phyloP scores from a whole-genome alignment of 2,888 invertebrate species.

The Scaptomyza caliginosa region DNA sequence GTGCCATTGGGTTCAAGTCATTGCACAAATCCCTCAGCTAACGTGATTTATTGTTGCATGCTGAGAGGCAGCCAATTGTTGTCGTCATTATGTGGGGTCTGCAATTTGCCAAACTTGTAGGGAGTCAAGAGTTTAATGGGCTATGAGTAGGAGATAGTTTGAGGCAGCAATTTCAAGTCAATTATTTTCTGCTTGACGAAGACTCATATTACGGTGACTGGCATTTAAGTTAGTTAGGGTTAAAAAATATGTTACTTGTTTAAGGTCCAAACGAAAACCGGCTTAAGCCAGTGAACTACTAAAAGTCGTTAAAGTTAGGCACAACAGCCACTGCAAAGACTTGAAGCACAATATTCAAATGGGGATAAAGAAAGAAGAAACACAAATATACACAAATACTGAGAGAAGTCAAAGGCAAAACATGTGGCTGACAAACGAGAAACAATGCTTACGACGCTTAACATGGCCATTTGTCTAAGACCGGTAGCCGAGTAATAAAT shows the following conservation, averaged over 20 bases:
- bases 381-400: not conserved
- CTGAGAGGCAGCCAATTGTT: conserved; percentile 5
- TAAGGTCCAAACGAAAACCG: not conserved
- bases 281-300: not conserved
- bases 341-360: not conserved
- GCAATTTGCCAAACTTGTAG: conserved; percentile 17
- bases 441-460: conserved; percentile 52
- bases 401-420: conserved; percentile 6
- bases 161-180: conserved; percentile 7
- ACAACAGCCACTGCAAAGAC: not conserved
- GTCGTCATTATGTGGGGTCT: conserved; percentile 23
- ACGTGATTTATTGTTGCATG: conserved; percentile 41
- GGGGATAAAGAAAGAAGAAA: not conserved
- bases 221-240: not conserved
- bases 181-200: not conserved
- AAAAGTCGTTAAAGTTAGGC: not conserved
- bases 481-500: conserved; percentile 50
- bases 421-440: conserved; percentile 27
- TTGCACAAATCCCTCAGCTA: conserved; percentile 36
- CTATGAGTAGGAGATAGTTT: conserved; percentile 3
- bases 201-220: not conserved
- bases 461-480: conserved; percentile 60
- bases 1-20: conserved; percentile 24
- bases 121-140: conserved; percentile 11
- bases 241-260: not conserved